Evolutionary conservation across 1,140 invertebrate species (phyloP).

Genomic region (Orius insidiosus): DNA sequence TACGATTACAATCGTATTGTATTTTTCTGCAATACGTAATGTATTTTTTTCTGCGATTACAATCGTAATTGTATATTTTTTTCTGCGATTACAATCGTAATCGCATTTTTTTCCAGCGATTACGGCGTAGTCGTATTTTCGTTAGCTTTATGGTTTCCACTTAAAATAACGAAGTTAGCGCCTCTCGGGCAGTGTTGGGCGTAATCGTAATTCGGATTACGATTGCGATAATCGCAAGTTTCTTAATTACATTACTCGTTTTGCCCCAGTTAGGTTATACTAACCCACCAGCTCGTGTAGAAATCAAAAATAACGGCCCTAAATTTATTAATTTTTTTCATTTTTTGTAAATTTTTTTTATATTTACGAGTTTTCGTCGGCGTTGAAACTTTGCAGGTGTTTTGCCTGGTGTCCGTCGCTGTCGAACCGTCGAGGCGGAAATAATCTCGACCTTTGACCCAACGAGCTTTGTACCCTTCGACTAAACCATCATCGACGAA

Average conservation of each 20-base stretch:
- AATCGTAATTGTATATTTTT: too few species aligned
- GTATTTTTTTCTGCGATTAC: too few species aligned
- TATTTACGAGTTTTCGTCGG: slow-evolving; percentile 38
- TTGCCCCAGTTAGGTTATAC: slow-evolving; percentile 89
- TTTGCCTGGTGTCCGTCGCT: slow-evolving; percentile 53
- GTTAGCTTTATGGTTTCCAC: too few species aligned
- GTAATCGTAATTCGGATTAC: slow-evolving; percentile 91
- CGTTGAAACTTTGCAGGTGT: slow-evolving; percentile 69
- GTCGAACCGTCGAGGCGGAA: slow-evolving; percentile 82
- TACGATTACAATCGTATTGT: too few species aligned
- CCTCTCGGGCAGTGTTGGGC: too few species aligned
- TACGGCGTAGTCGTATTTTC: too few species aligned
- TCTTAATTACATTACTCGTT: slow-evolving; percentile 97
- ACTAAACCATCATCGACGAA: slow-evolving; percentile 43
- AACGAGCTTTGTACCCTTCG: slow-evolving; percentile 19
- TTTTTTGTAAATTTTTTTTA: too few species aligned
- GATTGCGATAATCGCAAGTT: slow-evolving; percentile 92
- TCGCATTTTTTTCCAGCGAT: too few species aligned
- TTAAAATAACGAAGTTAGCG: too few species aligned
- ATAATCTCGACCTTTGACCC: slow-evolving; percentile 44
- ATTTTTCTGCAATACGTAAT: too few species aligned
- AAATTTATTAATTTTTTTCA: slow-evolving; percentile 16
- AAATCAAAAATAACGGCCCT: slow-evolving; percentile 82
- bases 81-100: too few species aligned
- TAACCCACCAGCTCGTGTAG: slow-evolving; percentile 85